These are phyloP conservation scores for Athalia circularis DNA, from an alignment of 2,888 invertebrate genomes.

Conservation along the genomic window DNA sequence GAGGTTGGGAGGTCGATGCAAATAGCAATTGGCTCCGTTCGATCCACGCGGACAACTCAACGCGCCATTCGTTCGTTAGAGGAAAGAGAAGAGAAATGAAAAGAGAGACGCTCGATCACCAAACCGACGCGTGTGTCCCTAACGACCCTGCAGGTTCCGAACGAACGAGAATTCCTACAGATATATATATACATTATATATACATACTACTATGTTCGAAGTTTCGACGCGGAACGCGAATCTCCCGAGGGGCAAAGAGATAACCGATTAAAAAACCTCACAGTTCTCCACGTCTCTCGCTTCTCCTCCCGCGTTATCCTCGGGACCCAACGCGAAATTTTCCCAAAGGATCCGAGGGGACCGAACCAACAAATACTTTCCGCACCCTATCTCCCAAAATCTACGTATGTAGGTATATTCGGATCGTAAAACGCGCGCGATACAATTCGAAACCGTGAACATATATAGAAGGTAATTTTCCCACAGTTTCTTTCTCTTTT, in stretches of 20 bases:
- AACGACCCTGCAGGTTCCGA: conserved; percentile 30
- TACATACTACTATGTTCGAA: not conserved
- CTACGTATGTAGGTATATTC: not conserved
- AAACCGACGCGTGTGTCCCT: conserved; percentile 38
- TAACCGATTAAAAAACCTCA: conserved; percentile 43
- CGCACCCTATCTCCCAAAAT: conserved; percentile 26
- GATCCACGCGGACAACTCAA: conserved; percentile 31
- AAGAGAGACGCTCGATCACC: not conserved
- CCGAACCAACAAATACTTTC: conserved; percentile 41
- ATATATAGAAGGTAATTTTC: conserved; percentile 13
- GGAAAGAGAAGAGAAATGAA: not conserved
- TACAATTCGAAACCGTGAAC: conserved; percentile 1
- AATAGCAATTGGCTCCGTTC: conserved; percentile 37
- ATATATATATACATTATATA: not conserved
- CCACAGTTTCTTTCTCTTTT: not conserved
- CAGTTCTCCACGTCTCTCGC: conserved; percentile 17
- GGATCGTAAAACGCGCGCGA: conserved; percentile 8
- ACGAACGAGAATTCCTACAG: not conserved
- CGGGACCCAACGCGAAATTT: not conserved
- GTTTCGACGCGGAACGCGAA: conserved; percentile 1
- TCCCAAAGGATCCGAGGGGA: conserved; percentile 16
- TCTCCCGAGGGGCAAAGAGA: conserved; percentile 34
- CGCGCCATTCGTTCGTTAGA: conserved; percentile 3
- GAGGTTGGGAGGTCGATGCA: conserved; percentile 4
- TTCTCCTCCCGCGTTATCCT: conserved; percentile 6